Evolutionary conservation across 2,113 vertebrate genomes (phyloP).

Genomic region (pig (Sus scrofa)): DNA sequence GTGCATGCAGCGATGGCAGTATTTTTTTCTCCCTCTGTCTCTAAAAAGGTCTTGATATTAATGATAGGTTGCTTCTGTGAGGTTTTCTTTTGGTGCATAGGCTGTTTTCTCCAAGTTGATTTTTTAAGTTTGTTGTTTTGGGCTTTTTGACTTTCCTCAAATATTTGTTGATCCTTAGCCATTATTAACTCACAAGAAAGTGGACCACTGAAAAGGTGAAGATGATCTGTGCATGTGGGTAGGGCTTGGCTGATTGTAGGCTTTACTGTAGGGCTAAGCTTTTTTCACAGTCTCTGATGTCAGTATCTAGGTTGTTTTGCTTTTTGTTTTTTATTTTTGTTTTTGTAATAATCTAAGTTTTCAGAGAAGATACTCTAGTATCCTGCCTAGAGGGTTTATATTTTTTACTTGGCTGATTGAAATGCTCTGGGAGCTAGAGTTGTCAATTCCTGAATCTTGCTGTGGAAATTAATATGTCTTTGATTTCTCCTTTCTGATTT

Average conservation of each 20-base stretch:
- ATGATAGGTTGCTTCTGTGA: background rate
- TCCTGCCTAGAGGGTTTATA: background rate
- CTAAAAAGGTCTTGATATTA: background rate
- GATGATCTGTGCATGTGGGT: background rate
- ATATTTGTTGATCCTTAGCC: constrained; percentile 5
- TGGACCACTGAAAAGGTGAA: background rate
- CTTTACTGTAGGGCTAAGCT: background rate
- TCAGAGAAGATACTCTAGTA: background rate
- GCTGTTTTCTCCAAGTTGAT: constrained; percentile 24
- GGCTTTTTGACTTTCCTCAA: background rate
- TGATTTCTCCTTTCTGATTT: constrained; percentile 30
- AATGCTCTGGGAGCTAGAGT: background rate
- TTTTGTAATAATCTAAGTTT: constrained; percentile 10
- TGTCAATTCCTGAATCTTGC: background rate
- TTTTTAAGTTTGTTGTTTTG: constrained; percentile 49
- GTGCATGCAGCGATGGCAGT: background rate
- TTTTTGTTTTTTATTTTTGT: background rate
- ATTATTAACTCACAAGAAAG: background rate
- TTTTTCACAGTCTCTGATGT: background rate
- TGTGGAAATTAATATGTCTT: constrained; percentile 1
- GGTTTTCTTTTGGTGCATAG: background rate
- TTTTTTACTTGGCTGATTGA: background rate
- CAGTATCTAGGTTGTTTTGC: background rate
- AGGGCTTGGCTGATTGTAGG: background rate
- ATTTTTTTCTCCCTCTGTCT: background rate